phyloP scores from a whole-genome alignment of 2,113 vertebrate genomes.

The Neolamprologus toae region DNA sequence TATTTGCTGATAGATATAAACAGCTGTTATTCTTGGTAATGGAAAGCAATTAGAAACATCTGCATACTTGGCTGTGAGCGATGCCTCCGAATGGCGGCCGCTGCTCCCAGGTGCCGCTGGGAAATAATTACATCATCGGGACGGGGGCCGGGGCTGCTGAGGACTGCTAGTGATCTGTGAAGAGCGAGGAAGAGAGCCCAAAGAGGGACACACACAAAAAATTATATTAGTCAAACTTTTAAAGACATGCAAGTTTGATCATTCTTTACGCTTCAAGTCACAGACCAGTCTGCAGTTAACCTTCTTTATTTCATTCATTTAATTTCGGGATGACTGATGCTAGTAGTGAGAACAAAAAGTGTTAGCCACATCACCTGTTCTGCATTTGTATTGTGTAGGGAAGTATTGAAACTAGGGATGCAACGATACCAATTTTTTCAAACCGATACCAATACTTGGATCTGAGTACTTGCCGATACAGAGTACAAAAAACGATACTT shows the following conservation, averaged over 20 bases:
- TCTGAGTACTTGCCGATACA: too few relatives aligned
- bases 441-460: too few relatives aligned
- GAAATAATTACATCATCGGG: conserved; percentile 95
- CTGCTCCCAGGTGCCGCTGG: conserved; percentile 89
- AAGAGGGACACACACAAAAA: background rate
- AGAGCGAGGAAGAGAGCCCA: conserved; percentile 72
- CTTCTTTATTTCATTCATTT: background rate
- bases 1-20: conserved; percentile 99
- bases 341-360: background rate
- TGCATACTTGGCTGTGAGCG: conserved; percentile 97
- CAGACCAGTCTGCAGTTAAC: background rate
- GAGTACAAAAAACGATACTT: too few relatives aligned
- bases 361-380: background rate
- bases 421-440: too few relatives aligned
- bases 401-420: background rate
- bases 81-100: conserved; percentile 78
- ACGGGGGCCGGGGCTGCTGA: conserved; percentile 70
- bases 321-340: background rate
- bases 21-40: conserved; percentile 99
- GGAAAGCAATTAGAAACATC: conserved; percentile 99
- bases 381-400: background rate
- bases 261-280: background rate
- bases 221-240: background rate
- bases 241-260: background rate
- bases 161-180: conserved; percentile 89